Evolutionary conservation across 2,113 vertebrate species (phyloP), one percentile per base, ranked within the genome.

Genomic region (Dipodomys spectabilis): DNA sequence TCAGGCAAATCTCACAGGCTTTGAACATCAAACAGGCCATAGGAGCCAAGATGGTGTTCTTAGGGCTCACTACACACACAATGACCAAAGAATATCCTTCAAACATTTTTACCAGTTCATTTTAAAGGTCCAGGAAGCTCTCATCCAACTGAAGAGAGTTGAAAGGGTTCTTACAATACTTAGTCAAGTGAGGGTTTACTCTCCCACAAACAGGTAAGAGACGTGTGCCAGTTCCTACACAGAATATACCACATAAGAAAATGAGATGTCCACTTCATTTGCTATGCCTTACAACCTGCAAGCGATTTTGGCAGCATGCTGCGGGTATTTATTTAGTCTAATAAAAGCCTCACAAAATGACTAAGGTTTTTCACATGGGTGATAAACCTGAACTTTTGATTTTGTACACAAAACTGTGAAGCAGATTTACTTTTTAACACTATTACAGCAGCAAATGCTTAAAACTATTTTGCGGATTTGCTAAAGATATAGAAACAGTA

Each of bases 171-270:
- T 65, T 23, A 39, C 80, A 92, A 44, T 13, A 6, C 27, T 12
- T 16, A 79, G 35, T 69, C 65, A 89, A 49, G 73, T 82, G 28
- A 45, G 8, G n/a, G n/a, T 49, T n/a, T 23, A 12, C 49, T 60
- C 49, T 44, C 0, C 75, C 11, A 16, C 53, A 13, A 69, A 25
- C 28, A 77, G 44, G 19, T 64, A 57, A 71, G 73, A 57, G 39
- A 57, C 2, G 2, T 19, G 20, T 0, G 6, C 32, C 23, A 44
- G 15, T 53, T 44, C 72, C 69, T 39, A 74, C 32, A 69, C 0
- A 35, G 60, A 57, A 25, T 7, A 10, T 16, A 25, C 15, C 62
- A 25, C 1, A 1, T 6, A 19, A 65, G 67, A 23, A 35, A 82
- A 10, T 45, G 7, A 35, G 1, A 3, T 6, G 13, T 9, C 32